phyloP scores from a whole-genome alignment of 2,888 invertebrate genomes.

The Autographa pulchrina region DNA sequence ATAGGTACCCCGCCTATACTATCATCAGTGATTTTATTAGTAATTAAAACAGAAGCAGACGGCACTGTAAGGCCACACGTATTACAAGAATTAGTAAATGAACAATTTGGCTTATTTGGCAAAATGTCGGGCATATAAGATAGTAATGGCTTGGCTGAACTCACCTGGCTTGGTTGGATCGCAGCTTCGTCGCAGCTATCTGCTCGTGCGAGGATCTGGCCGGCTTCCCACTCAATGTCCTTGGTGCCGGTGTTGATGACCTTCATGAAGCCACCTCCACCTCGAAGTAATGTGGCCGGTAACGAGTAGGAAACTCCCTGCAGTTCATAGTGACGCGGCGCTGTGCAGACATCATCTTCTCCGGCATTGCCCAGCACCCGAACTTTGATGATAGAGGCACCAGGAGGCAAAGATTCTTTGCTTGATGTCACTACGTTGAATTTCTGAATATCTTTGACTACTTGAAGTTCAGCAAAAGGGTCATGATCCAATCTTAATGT shows the following conservation, averaged over 20 bases:
- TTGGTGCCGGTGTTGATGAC: constrained; percentile 45
- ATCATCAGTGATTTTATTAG: background rate
- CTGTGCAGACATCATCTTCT: constrained; percentile 39
- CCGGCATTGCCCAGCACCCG: constrained; percentile 30
- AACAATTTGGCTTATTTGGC: background rate
- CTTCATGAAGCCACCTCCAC: constrained; percentile 51
- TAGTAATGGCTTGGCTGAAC: background rate
- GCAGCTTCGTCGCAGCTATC: background rate
- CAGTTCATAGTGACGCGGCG: constrained; percentile 50
- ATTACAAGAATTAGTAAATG: too few relatives aligned
- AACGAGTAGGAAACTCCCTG: constrained; percentile 49
- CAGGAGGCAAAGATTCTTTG: constrained; percentile 36
- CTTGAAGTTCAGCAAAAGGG: background rate
- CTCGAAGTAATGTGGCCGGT: constrained; percentile 56
- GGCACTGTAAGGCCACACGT: too few relatives aligned
- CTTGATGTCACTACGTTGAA: constrained; percentile 12
- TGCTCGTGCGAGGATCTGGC: constrained; percentile 8
- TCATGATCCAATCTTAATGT: background rate
- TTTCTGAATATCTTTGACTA: background rate
- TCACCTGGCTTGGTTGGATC: background rate
- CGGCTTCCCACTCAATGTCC: constrained; percentile 6
- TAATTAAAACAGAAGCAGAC: background rate
- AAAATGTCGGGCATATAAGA: background rate
- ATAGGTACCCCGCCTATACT: constrained; percentile 1
- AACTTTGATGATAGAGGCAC: constrained; percentile 48